These are phyloP conservation scores for Lemur catta DNA, from an alignment of 2,797 vertebrate genomes.

Conservation along the genomic window DNA sequence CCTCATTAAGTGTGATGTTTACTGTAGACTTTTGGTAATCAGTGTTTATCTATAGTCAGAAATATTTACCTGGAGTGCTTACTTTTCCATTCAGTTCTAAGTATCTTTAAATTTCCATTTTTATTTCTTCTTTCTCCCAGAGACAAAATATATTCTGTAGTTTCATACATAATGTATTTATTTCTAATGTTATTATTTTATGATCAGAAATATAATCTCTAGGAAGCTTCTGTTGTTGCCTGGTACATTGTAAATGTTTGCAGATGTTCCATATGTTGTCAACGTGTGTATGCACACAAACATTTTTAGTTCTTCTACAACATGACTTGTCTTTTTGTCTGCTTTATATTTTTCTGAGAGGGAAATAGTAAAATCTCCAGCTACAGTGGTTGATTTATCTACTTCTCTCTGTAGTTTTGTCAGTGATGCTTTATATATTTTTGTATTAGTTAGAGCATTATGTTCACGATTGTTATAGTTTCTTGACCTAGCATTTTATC, in stretches of 20 bases:
- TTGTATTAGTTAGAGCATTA: not conserved
- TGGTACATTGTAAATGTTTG: not conserved
- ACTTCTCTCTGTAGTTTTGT: not conserved
- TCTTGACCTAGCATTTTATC: not conserved
- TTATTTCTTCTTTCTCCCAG: not conserved
- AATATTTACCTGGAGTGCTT: not conserved
- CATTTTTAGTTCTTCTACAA: not conserved
- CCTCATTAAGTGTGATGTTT: not conserved
- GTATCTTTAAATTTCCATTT: not conserved
- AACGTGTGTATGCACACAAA: not conserved
- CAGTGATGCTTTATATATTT: not conserved
- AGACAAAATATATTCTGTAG: not conserved
- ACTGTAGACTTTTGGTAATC: not conserved
- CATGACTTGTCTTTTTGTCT: not conserved
- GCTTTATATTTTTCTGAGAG: not conserved
- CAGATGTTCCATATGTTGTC: not conserved
- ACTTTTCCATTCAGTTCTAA: not conserved
- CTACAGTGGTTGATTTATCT: not conserved
- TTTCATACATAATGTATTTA: not conserved
- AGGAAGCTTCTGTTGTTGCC: not conserved
- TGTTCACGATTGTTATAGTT: not conserved
- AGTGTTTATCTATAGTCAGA: not conserved
- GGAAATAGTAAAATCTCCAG: not conserved
- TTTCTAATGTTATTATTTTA: not conserved
- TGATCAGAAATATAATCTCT: not conserved